Evolutionary conservation across 1,140 invertebrate species (phyloP).

Genomic region (Drosophila lacteicornis): DNA sequence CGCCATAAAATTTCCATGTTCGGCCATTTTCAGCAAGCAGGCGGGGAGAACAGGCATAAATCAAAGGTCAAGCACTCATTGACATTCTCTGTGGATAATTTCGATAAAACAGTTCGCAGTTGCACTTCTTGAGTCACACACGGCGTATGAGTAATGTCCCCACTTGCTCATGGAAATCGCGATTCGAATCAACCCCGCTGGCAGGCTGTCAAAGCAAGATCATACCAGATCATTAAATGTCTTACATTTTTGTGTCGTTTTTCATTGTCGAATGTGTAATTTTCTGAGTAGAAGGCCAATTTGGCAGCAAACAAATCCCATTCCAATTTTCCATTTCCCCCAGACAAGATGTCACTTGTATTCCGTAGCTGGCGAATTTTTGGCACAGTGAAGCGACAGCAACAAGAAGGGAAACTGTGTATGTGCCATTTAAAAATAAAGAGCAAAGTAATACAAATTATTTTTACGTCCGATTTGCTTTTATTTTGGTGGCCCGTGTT

Average conservation of each 20-base stretch:
- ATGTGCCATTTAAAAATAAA: constrained; percentile 72
- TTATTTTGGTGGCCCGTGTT: constrained; percentile 32
- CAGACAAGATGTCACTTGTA: constrained; percentile 71
- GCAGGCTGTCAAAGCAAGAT: constrained; percentile 29
- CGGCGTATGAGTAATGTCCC: constrained; percentile 57
- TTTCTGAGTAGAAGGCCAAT: constrained; percentile 52
- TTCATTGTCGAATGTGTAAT: constrained; percentile 49
- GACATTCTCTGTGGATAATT: constrained; percentile 3
- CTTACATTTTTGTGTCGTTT: constrained; percentile 22
- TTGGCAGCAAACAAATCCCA: constrained; percentile 69
- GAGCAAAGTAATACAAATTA: constrained; percentile 70
- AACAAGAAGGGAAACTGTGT: constrained; percentile 23
- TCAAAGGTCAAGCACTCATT: constrained; percentile 4
- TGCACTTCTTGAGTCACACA: constrained; percentile 38
- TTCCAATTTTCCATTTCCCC: constrained; percentile 50
- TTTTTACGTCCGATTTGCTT: constrained; percentile 53
- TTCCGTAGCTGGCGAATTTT: constrained; percentile 30
- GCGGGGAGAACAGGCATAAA: neutral
- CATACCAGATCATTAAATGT: constrained; percentile 47
- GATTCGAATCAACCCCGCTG: constrained; percentile 1
- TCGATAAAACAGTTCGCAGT: neutral
- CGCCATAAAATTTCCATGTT: constrained; percentile 7
- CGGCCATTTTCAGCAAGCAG: neutral
- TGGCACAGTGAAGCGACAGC: constrained; percentile 22
- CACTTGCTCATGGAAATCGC: constrained; percentile 32